Conservation (phyloP, 2,113 vertebrate genomes). For the Ammodytes dubius region DNA sequence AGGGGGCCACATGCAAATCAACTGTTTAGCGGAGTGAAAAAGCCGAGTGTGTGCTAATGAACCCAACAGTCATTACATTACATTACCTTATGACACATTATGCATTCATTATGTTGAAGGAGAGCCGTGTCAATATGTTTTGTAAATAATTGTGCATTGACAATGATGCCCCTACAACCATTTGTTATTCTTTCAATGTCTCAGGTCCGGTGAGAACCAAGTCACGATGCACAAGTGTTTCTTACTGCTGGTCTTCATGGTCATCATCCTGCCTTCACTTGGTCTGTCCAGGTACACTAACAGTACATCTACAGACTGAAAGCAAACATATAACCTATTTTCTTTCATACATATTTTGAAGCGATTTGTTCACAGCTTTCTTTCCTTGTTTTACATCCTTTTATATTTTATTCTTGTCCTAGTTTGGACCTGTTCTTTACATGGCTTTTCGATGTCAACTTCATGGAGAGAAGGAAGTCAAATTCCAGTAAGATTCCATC, state of each 20-base stretch:
- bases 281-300: slow-evolving; percentile 92
- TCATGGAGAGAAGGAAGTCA: slow-evolving; percentile 90
- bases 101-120: background rate
- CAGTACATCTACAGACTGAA: background rate
- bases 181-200: slow-evolving; percentile 3
- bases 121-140: background rate
- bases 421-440: slow-evolving; percentile 95
- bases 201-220: slow-evolving; percentile 93
- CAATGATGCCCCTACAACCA: background rate
- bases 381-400: background rate
- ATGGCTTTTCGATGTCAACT: slow-evolving; percentile 95
- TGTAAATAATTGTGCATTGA: background rate
- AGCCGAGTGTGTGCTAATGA: slow-evolving; percentile 54
- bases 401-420: slow-evolving; percentile 23
- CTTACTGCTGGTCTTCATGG: slow-evolving; percentile 96
- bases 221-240: slow-evolving; percentile 97
- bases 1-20: slow-evolving; percentile 65
- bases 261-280: slow-evolving; percentile 95
- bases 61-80: slow-evolving; percentile 23
- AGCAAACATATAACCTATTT: background rate
- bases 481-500: slow-evolving; percentile 91
- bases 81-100: slow-evolving; percentile 11
- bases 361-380: background rate
- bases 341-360: background rate
- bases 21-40: slow-evolving; percentile 64